Percentiles rank a stretch among this genome's conserved stretches.
Evolutionary conservation across 2,797 vertebrate species (phyloP).

Genomic region (Crenichthys baileyi): DNA sequence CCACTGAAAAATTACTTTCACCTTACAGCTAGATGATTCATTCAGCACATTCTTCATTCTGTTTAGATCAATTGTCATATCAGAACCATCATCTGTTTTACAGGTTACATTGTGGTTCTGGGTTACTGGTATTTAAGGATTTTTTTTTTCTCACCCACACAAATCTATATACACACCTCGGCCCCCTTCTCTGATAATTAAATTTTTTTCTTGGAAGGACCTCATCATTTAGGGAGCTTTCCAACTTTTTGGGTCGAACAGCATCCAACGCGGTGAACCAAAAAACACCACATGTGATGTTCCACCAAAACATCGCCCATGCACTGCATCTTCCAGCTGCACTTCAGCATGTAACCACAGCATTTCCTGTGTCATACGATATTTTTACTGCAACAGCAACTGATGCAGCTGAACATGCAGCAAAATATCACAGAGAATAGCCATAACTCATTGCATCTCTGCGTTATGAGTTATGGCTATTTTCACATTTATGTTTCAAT

Average conservation of each 20-base stretch:
- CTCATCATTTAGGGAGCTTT: not conserved
- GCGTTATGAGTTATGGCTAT: too few species aligned
- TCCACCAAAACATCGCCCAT: not conserved
- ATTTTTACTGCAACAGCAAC: constrained; percentile 41
- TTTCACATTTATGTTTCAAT: not conserved
- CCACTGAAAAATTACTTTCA: not conserved
- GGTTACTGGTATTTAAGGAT: not conserved
- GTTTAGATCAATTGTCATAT: not conserved
- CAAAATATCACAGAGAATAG: constrained; percentile 1
- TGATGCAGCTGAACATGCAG: constrained; percentile 22
- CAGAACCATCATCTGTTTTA: not conserved
- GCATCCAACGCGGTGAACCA: constrained; percentile 9
- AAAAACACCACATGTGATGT: constrained; percentile 5
- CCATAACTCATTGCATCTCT: not conserved
- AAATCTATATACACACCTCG: not conserved
- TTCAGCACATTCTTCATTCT: not conserved
- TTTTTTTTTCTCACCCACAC: not conserved
- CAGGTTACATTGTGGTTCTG: not conserved
- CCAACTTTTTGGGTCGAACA: not conserved
- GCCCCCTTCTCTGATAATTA: not conserved
- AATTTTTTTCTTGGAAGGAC: not conserved
- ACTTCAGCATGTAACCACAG: constrained; percentile 46
- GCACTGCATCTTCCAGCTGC: constrained; percentile 46
- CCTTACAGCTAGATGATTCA: not conserved
- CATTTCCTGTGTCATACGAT: constrained; percentile 54